Base-by-base conservation (phyloP, 2,797 vertebrate genomes). In the Pseudomugil gertrudae region DNA sequence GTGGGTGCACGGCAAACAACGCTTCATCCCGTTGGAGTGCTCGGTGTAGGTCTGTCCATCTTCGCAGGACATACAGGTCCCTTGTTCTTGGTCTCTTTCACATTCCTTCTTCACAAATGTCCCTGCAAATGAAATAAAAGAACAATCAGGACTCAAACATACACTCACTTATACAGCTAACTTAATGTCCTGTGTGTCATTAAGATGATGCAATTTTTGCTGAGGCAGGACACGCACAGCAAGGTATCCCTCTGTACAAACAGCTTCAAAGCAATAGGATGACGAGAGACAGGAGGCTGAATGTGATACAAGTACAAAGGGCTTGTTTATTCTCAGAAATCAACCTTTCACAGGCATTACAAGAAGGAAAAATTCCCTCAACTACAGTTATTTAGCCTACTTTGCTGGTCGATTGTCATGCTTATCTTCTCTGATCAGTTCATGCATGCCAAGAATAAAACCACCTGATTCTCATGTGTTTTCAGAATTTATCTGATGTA, bases 21-120 rank as follows among this genome's bases (percentile, higher is more conserved):
- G 90, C 61, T 70, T 74, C 94, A 95, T 94, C 64, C 94, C 94
- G 9, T 93, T 95, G 66, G 93, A 88, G 79, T 95, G 94, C 71
- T 94, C 94, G 0, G 94, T 93, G 89, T 92, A 94, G 1, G 93
- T 93, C 76, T 84, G 84, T 17, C 90, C 93, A 0, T 79, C 35
- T 11, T 93, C 92, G 56, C 94, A 95, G 5, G 78, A 21, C 1
- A 70, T 45, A 38, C 94, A 95, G 0, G 19, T 79, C 29, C 94
- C 94, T 0, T 40, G 59, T 30, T 92, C 87, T 8, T 76, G 77
- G 71, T 92, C 79, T 24, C 45, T 43, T 9, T 79, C 91, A 50
- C 94, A 95, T 45, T 84, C 83, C 50, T 86, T 89, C 5, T 82
- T 79, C 76, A 94, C 93, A 66, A 79, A 94, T 0, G 88, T 92